Percentiles rank a stretch among this genome's conserved stretches.
These are phyloP conservation scores for Chaetophractus vellerosus DNA, from an alignment of 2,797 vertebrate genomes.

Conservation along the genomic window DNA sequence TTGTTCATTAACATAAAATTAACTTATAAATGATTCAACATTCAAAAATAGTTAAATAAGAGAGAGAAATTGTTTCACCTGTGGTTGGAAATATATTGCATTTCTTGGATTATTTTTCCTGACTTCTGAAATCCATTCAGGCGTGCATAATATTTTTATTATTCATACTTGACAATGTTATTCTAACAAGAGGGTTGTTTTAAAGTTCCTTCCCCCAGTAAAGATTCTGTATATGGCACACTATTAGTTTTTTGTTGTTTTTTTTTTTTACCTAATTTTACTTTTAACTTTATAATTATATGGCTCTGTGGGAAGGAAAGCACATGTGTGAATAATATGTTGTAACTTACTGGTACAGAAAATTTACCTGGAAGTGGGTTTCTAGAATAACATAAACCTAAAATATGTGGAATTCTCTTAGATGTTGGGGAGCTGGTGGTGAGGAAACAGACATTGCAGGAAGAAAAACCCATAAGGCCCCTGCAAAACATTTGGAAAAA, in stretches of 20 bases:
- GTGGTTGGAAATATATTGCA: slow-evolving; percentile 31
- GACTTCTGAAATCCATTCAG: slow-evolving; percentile 47
- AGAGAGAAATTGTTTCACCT: slow-evolving; percentile 11
- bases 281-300: slow-evolving; percentile 57
- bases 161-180: slow-evolving; percentile 69
- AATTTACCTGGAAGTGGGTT: not conserved
- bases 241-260: not conserved
- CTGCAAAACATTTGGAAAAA: not conserved
- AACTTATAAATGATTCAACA: slow-evolving; percentile 68
- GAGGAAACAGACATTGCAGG: not conserved
- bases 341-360: not conserved
- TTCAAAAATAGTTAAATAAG: slow-evolving; percentile 50
- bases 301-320: not conserved
- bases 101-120: not conserved
- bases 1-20: slow-evolving; percentile 76
- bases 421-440: not conserved
- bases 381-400: not conserved
- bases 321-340: not conserved
- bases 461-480: not conserved
- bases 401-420: not conserved
- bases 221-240: not conserved
- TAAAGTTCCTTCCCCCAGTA: not conserved
- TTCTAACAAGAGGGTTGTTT: slow-evolving; percentile 52
- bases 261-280: not conserved
- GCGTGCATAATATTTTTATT: slow-evolving; percentile 62